phyloP scores from a whole-genome alignment of 2,113 vertebrate species.

The Eidolon helvum region DNA sequence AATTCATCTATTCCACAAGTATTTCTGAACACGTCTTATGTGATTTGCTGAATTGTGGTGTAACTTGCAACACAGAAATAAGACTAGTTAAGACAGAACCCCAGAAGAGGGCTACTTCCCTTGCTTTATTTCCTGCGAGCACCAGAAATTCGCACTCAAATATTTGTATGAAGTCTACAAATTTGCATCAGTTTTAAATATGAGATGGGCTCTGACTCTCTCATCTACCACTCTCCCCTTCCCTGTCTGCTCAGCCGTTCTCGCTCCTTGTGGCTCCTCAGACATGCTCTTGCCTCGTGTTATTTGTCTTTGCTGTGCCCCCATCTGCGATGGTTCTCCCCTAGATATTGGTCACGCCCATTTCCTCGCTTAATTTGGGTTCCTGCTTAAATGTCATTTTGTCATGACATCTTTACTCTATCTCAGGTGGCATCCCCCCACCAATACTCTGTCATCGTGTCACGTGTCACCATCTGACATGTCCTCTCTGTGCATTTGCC shows the following conservation, averaged over 20 bases:
- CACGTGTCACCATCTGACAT: rapidly evolving
- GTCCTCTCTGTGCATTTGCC: not conserved
- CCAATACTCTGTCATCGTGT: rapidly evolving
- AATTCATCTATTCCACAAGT: not conserved
- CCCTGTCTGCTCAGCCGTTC: not conserved
- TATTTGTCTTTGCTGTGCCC: not conserved
- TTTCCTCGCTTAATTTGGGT: not conserved
- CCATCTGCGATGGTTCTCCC: no score
- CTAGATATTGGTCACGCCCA: not conserved
- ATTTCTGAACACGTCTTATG: not conserved
- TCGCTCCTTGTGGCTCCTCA: not conserved
- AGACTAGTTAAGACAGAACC: not conserved
- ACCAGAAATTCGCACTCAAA: not conserved
- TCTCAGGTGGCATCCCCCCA: not conserved
- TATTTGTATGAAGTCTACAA: not conserved
- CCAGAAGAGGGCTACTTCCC: not conserved
- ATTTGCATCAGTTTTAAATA: not conserved
- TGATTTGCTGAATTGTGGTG: not conserved
- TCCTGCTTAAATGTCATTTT: not conserved
- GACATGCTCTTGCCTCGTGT: not conserved
- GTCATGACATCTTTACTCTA: not conserved
- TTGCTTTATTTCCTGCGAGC: not conserved
- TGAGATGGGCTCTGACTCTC: rapidly evolving
- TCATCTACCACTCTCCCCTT: not conserved
- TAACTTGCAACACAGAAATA: not conserved